A percentile compares a stretch with the other conserved stretches of the same genome.
phyloP scores from a whole-genome alignment of 2,113 vertebrate species.

The Oncorhynchus nerka region DNA sequence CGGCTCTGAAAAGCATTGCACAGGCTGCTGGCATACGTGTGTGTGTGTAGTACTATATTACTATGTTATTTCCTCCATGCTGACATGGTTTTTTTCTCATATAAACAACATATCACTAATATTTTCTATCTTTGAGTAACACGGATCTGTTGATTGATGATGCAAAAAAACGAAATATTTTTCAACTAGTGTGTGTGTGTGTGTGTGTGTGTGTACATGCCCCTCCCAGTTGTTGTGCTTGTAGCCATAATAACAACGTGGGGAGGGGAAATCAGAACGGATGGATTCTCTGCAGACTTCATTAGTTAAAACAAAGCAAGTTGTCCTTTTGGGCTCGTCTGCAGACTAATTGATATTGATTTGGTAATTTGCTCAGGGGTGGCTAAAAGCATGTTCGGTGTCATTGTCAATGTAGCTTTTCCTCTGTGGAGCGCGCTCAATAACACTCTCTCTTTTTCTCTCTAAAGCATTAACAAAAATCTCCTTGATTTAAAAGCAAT shows the following conservation, averaged over 20 bases:
- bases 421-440: conserved; percentile 18
- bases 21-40: conserved; percentile 26
- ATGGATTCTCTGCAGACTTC: conserved; percentile 68
- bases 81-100: background rate
- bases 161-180: no score
- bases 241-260: conserved; percentile 3
- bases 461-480: background rate
- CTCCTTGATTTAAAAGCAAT: no score
- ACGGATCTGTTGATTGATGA: no score
- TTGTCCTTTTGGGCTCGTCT: conserved; percentile 67
- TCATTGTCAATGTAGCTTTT: conserved; percentile 52
- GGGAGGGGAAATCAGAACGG: background rate
- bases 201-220: no score
- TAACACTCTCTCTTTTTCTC: conserved; percentile 9
- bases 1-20: conserved; percentile 56
- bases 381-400: conserved; percentile 67
- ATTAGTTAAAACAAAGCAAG: conserved; percentile 76
- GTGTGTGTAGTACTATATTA: background rate
- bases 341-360: conserved; percentile 76
- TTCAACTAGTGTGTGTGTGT: no score
- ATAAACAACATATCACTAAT: background rate
- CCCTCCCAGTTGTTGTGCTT: no score
- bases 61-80: background rate
- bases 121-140: no score
- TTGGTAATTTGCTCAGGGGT: conserved; percentile 62